Evolutionary conservation across 2,888 invertebrate species (phyloP), one percentile per base, ranked within the genome.

Genomic region (Cerceris rybyensis): DNA sequence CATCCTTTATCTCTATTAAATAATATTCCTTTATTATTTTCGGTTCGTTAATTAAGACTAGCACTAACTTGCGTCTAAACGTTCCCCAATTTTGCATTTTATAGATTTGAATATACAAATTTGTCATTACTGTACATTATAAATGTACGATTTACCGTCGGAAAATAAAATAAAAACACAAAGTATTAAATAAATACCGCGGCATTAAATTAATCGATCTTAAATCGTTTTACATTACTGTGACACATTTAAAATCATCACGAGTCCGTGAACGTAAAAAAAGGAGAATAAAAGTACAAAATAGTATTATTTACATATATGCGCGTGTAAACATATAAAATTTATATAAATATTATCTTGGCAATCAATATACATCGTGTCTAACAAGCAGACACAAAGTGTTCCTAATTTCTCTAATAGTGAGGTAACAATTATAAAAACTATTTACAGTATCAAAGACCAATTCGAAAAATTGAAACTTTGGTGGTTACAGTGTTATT

Each of bases 321-420:
- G 13, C 67, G 65, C 13, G 43, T 55, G 14, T 58, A 57, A 11
- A 41, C 43, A 16, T 54, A 67, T 17, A 52, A 54, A 42, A 55
- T 64, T 68, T 60, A 65, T 78, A 84, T 84, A 86, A 86, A 84
- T 52, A 43, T 66, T 46, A 82, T 85, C 84, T 88, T 87, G 81
- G 78, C 85, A 84, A 71, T 87, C 88, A 4, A 88, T 89, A 88
- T 89, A 88, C 87, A 89, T 87, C 86, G 85, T 88, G 87, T 88
- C 89, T 84, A 87, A 90, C 82, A 86, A 86, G 88, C 88, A 90
- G 88, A 64, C 79, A 77, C 68, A 52, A 63, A 42, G 68, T 57
- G 60, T 57, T 42, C 43, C 11, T 54, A 54, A 74, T 71, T 69
- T 60, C 49, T 52, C 41, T 67, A 65, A 65, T 14, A 69, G 42